Base-by-base conservation (phyloP, 2,888 invertebrate species). In the Tryphoninae sp. region DNA sequence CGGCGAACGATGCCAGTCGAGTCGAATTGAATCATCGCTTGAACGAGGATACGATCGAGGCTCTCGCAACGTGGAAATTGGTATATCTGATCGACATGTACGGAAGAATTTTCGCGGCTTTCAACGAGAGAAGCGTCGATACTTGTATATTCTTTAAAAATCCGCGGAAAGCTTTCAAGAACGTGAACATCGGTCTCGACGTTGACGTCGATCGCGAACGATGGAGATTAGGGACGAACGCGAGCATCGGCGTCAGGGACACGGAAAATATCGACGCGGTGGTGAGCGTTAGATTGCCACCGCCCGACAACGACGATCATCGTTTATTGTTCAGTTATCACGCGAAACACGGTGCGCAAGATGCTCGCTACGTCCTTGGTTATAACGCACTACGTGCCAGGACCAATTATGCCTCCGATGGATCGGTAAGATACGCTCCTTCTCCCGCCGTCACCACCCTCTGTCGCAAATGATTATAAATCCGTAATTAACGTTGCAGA, bases 261-360 rank as follows among this genome's bases (percentile, higher is more conserved):
- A 88, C 92, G 83, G 92, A 93, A 51, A 93, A 94, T n/a, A 84
- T 95, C 11, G 93, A 93, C 75, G 90, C 94, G 0, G 87, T 94
- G 1, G 91, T 94, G 0, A 93, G 94, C 87, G 92, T 94, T 0
- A 93, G 93, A 79, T 89, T 95, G 0, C 95, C 96, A 3, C 94
- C 94, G 65, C 95, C 95, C 0, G 93, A 94, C 84, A 93, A 94
- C 0, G 95, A 96, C 85, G 93, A 94, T 2, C 95, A 96, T 88
- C 94, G 94, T 6, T 84, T 95, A 1, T 89, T 91, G 79, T 90
- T 94, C 0, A 93, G 93, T 83, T 93, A 93, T 58, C 90, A 93
- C 53, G 89, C 93, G 49, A 93, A 89, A 0, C 87, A 89, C 1
- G 87, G 91, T 0, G 90, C 93, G 0, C 91, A 92, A 33, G 88